phyloP scores from a whole-genome alignment of 2,888 invertebrate genomes.

The Seira musarum region DNA sequence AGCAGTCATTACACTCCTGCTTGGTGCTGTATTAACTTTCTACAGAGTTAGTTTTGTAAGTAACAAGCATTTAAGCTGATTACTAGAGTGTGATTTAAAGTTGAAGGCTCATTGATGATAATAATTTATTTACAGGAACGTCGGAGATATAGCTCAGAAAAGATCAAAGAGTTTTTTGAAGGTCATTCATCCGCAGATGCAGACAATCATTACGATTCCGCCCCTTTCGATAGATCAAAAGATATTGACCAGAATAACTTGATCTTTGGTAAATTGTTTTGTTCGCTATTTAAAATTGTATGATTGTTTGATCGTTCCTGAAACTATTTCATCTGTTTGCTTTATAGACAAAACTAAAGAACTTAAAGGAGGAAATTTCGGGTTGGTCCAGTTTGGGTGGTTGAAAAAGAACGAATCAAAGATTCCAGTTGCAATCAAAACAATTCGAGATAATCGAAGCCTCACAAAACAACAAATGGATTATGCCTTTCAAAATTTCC shows the following conservation, averaged over 20 bases:
- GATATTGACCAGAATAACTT: neutral
- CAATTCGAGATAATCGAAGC: conserved; percentile 14
- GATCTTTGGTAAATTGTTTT: neutral
- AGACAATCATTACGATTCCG: neutral
- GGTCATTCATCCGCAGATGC: neutral
- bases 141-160: neutral
- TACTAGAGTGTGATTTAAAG: neutral
- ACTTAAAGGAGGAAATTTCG: conserved; percentile 46
- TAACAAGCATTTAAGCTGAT: neutral
- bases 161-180: neutral
- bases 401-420: neutral
- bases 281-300: neutral
- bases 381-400: conserved; percentile 34
- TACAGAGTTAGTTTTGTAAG: conserved; percentile 20
- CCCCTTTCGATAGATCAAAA: neutral
- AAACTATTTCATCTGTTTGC: no score
- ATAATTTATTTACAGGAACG: neutral
- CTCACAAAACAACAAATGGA: conserved; percentile 6
- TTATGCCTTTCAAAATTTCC: conserved; percentile 23
- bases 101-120: neutral
- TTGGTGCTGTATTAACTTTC: conserved; percentile 8
- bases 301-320: neutral
- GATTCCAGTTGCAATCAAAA: conserved; percentile 33
- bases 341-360: neutral
- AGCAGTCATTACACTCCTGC: neutral